Conservation (phyloP, 2,888 invertebrate species). For the Marasmarcha lunaedactyla region DNA sequence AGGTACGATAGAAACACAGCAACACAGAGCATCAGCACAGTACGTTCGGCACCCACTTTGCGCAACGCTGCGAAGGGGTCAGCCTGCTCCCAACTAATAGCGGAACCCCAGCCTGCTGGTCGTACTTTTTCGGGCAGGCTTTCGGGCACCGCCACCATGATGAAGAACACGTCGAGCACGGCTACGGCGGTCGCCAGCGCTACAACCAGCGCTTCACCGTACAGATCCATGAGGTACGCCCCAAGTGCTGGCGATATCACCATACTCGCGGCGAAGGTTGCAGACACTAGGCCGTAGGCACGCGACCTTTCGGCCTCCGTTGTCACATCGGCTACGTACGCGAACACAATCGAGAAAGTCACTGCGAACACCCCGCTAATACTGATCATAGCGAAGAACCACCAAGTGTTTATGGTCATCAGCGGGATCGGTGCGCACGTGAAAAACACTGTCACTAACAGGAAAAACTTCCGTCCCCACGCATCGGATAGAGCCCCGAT, state of each 20-base stretch:
- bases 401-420: slow-evolving; percentile 99
- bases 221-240: slow-evolving; percentile 86
- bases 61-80: slow-evolving; percentile 96
- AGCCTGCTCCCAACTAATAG: slow-evolving; percentile 97
- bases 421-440: slow-evolving; percentile 99
- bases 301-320: slow-evolving; percentile 94
- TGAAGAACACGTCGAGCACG: slow-evolving; percentile 96
- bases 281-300: slow-evolving; percentile 97
- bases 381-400: slow-evolving; percentile 99
- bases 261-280: slow-evolving; percentile 98
- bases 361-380: slow-evolving; percentile 99
- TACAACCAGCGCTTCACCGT: slow-evolving; percentile 89
- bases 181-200: slow-evolving; percentile 96
- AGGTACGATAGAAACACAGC: slow-evolving; percentile 98
- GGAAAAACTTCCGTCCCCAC: slow-evolving; percentile 98
- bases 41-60: slow-evolving; percentile 94
- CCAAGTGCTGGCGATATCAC: slow-evolving; percentile 98
- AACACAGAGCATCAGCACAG: slow-evolving; percentile 95
- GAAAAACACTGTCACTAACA: slow-evolving; percentile 97
- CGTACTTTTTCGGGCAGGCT: slow-evolving; percentile 93
- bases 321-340: slow-evolving; percentile 99
- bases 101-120: slow-evolving; percentile 84
- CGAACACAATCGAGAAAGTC: slow-evolving; percentile 99
- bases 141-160: slow-evolving; percentile 97
- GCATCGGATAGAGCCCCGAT: slow-evolving; percentile 98